phyloP scores from a whole-genome alignment of 1,140 invertebrate species.

The Stenopsyche tienmushanensis region DNA sequence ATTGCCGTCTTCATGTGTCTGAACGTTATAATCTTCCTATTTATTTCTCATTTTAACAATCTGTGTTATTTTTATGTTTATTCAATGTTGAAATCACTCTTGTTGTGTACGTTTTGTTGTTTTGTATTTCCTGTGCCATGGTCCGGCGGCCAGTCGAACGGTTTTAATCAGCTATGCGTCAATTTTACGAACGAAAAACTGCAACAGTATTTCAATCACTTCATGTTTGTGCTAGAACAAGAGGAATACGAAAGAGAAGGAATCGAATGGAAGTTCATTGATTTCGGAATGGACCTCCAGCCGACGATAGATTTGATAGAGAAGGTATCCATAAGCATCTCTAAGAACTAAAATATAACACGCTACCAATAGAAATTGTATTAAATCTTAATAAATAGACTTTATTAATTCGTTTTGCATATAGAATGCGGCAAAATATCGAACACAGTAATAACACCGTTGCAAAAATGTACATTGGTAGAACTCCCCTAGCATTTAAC shows the following conservation, averaged over 20 bases:
- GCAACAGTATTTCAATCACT: slow-evolving; percentile 96
- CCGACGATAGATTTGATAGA: slow-evolving; percentile 91
- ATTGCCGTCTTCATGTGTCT: neutral
- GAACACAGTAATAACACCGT: too few relatives aligned
- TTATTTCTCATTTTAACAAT: slow-evolving; percentile 21
- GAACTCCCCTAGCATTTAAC: too few relatives aligned
- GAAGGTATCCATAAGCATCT: slow-evolving; percentile 69
- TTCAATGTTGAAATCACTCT: slow-evolving; percentile 4
- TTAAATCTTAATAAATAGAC: neutral
- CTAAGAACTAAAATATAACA: too few relatives aligned
- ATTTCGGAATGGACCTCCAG: slow-evolving; percentile 93
- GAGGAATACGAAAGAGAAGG: slow-evolving; percentile 92
- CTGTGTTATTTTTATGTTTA: slow-evolving; percentile 14
- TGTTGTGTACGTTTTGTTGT: slow-evolving; percentile 29
- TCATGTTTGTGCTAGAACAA: slow-evolving; percentile 96
- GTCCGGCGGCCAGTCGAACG: slow-evolving; percentile 79
- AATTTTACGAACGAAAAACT: slow-evolving; percentile 97
- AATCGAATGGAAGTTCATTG: slow-evolving; percentile 89
- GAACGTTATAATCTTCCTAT: neutral
- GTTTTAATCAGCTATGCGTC: slow-evolving; percentile 96
- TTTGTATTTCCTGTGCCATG: slow-evolving; percentile 46
- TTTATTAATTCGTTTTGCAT: neutral
- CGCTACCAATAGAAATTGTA: too few relatives aligned
- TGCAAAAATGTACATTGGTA: too few relatives aligned
- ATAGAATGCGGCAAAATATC: too few relatives aligned